Evolutionary conservation across 2,113 vertebrate genomes (phyloP), one percentile per base, ranked within the genome.

Genomic region (Penelope pileata): DNA sequence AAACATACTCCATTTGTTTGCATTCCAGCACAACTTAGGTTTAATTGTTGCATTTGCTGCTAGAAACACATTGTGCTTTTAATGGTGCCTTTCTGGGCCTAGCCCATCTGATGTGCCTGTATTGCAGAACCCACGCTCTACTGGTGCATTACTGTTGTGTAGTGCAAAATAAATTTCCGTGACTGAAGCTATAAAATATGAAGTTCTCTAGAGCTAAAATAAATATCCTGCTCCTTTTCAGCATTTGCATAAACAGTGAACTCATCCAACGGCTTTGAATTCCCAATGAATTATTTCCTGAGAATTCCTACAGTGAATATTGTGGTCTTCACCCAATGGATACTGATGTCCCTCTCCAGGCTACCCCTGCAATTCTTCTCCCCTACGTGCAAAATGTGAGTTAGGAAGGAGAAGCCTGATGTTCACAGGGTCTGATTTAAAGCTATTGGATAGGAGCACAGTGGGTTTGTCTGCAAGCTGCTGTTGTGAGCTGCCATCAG

Each of bases 351-450:
- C 12, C 42, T 26, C 24, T 14, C 22, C 27, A 81, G 19, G 48
- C 27, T 42, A 58, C 36, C 22, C 8, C n/a, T 3, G 2, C 30
- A 6, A 40, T 74, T 29, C 14, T 5, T 2, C 62, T 10, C 16
- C 62, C 11, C 16, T 6, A n/a, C 1, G 6, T 0, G 0, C n/a
- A 47, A 50, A 72, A 36, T 9, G 10, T 2, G 18, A 60, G 30
- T 51, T 12, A 24, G 66, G 51, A 87, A 72, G 77, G n/a, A 59
- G 47, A 91, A 75, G 45, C n/a, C 56, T 26, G 8, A 72, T 29
- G 32, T 34, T 54, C 27, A 93, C 27, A 72, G 51, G 68, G 16
- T 27, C 59, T 60, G 14, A 43, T 67, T 91, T 78, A 53, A 84
- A 32, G 27, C 63, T 32, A 10, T 30, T 75, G 1, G 14, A 50